These are phyloP conservation scores for Zoanthus sociatus DNA, from an alignment of 92 coral and sea anemone genomes.

Conservation along the genomic window DNA sequence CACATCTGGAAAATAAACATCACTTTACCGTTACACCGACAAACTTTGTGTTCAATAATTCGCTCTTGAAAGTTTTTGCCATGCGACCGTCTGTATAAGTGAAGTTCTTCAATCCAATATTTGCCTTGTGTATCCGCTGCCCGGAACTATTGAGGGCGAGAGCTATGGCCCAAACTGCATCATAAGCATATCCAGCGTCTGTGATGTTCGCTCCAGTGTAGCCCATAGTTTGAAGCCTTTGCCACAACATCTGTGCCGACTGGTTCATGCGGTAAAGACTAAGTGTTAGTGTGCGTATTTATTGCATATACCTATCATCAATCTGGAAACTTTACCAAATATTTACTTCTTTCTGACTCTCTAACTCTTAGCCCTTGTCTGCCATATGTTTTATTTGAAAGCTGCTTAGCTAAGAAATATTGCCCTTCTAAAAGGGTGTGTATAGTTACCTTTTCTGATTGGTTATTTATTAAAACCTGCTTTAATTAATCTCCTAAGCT, in stretches of 20 bases:
- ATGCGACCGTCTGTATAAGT: constrained; percentile 46
- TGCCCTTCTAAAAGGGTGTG: no score
- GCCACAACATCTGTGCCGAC: constrained; percentile 49
- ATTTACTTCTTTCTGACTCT: no score
- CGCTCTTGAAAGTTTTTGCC: constrained; percentile 33
- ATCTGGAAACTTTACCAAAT: no score
- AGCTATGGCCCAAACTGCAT: constrained; percentile 73
- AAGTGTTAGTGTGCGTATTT: background rate
- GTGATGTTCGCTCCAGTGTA: constrained; percentile 8
- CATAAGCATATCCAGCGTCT: constrained; percentile 76
- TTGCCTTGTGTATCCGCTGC: constrained; percentile 20
- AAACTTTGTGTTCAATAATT: constrained; percentile 51
- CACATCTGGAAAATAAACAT: no score
- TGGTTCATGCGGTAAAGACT: background rate
- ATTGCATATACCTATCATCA: background rate
- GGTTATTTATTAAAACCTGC: no score
- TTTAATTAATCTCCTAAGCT: no score
- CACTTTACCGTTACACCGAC: constrained; percentile 65
- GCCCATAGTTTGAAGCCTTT: constrained; percentile 22
- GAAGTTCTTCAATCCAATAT: constrained; percentile 44
- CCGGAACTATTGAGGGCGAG: constrained; percentile 60
- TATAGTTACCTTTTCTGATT: no score
- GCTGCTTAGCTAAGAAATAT: no score
- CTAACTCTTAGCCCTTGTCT: no score
- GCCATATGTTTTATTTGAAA: no score